These are phyloP conservation scores for Hydra vulgaris DNA, from an alignment of 30 jellyfish, hydroid and myxozoan species.

Conservation along the genomic window DNA sequence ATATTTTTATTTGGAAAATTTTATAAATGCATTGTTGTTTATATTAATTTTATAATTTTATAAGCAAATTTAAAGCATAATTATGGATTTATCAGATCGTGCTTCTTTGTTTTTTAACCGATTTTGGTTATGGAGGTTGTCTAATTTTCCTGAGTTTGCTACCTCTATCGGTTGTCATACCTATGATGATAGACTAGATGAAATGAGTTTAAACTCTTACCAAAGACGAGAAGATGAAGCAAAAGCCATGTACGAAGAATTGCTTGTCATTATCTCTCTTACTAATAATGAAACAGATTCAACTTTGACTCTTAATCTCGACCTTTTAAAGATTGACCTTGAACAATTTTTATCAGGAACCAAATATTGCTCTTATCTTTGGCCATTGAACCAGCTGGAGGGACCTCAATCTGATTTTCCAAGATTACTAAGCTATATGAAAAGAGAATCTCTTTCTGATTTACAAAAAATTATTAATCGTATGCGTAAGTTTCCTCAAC, in stretches of 20 bases:
- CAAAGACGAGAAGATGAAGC: conserved; percentile 38
- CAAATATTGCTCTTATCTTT: conserved; percentile 42
- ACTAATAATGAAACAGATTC: background rate
- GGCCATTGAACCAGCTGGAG: conserved; percentile 67
- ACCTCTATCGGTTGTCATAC: conserved; percentile 68
- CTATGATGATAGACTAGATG: conserved; percentile 50
- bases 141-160: conserved; percentile 80
- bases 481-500: conserved; percentile 45
- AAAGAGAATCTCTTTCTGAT: conserved; percentile 48
- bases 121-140: conserved; percentile 83
- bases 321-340: conserved; percentile 43
- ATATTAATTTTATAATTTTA: too few species aligned
- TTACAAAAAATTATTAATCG: conserved; percentile 46
- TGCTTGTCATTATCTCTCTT: background rate
- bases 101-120: conserved; percentile 23
- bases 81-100: background rate
- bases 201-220: conserved; percentile 40
- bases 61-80: too few species aligned
- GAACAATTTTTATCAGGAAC: conserved; percentile 46
- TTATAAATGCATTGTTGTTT: too few species aligned
- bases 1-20: too few species aligned
- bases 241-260: conserved; percentile 15
- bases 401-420: conserved; percentile 96
- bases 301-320: conserved; percentile 12
- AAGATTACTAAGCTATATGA: conserved; percentile 75